These are phyloP conservation scores for Eira barbara DNA, from an alignment of 2,113 vertebrate genomes.

Conservation along the genomic window DNA sequence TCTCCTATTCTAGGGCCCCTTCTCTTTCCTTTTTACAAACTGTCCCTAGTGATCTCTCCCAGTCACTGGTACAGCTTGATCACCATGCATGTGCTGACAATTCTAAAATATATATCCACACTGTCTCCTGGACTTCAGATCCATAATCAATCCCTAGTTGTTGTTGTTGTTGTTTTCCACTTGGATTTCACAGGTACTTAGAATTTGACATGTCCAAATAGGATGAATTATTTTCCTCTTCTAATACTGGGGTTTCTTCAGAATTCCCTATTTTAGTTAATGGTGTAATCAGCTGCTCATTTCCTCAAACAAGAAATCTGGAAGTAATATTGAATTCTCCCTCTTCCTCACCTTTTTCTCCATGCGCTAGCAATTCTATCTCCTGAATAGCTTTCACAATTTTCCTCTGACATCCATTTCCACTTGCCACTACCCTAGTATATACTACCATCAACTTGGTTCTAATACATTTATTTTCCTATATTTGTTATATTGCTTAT, in stretches of 20 bases:
- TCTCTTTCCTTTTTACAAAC: not conserved
- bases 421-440: not conserved
- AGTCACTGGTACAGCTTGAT: not conserved
- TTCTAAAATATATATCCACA: not conserved
- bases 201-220: not conserved
- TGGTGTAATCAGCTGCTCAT: not conserved
- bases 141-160: not conserved
- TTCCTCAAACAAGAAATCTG: not conserved
- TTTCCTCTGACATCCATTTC: not conserved
- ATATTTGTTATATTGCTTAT: not conserved
- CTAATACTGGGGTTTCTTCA: not conserved
- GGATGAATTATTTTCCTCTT: conserved; percentile 4
- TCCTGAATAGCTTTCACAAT: not conserved
- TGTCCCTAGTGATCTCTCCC: not conserved
- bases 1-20: not conserved
- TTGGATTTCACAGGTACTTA: not conserved
- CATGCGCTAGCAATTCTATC: not conserved
- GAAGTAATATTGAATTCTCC: not conserved
- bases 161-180: not conserved
- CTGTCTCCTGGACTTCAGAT: not conserved
- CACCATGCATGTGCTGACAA: not conserved
- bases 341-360: not conserved
- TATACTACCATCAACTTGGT: not conserved
- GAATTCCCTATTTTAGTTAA: not conserved
- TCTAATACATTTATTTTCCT: not conserved